These are phyloP conservation scores for Drosophila sproati DNA, from an alignment of 1,140 invertebrate species.

Conservation along the genomic window DNA sequence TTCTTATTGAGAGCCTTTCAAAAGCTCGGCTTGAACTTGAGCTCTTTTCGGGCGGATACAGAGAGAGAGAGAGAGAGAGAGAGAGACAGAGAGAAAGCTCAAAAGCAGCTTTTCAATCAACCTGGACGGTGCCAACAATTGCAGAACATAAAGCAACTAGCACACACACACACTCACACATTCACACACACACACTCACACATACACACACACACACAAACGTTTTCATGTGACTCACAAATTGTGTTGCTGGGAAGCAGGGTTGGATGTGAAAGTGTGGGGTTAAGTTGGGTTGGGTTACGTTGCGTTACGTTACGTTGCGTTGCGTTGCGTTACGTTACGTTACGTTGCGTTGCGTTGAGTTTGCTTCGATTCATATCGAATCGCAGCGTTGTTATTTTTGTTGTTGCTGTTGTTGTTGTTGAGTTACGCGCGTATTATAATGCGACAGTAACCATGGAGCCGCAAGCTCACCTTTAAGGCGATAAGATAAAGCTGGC, in stretches of 20 bases:
- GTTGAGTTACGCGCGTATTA: slow-evolving; percentile 12
- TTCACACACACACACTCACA: too few species aligned
- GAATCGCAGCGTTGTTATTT: slow-evolving; percentile 19
- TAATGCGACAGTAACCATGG: slow-evolving; percentile 51
- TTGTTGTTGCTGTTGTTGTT: neutral
- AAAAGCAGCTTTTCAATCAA: neutral
- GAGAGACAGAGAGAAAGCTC: neutral
- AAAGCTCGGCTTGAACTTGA: slow-evolving; percentile 10
- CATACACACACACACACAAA: too few species aligned
- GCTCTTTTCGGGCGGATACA: neutral
- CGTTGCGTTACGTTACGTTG: too few species aligned
- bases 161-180: too few species aligned
- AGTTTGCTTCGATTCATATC: slow-evolving; percentile 14
- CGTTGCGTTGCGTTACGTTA: too few species aligned
- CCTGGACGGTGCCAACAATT: neutral
- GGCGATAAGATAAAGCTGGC: slow-evolving; percentile 72
- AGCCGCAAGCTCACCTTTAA: slow-evolving; percentile 78
- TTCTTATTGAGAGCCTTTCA: too few species aligned
- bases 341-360: neutral
- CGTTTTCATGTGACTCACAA: too few species aligned
- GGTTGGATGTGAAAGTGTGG: too few species aligned
- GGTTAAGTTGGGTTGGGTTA: too few species aligned
- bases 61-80: too few species aligned
- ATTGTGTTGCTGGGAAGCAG: too few species aligned
- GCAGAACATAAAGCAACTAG: too few species aligned